These are phyloP conservation scores for Phylloscopus whistleri DNA, from an alignment of 2,113 vertebrate genomes.

Conservation along the genomic window DNA sequence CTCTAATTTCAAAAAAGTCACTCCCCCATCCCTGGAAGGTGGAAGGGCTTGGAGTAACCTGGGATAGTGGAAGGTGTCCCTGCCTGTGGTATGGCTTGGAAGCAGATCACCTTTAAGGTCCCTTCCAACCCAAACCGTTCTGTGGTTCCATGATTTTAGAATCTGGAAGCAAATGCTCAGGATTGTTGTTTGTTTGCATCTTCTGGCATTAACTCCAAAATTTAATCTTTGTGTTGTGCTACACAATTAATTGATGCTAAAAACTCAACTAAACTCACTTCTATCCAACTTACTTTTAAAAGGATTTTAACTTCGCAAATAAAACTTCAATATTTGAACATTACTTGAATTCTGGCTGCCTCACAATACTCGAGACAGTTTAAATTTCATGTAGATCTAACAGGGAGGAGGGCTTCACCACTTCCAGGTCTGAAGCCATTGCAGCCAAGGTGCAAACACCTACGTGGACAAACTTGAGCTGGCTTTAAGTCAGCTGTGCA, in stretches of 20 bases:
- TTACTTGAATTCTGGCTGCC: neutral
- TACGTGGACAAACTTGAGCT: neutral
- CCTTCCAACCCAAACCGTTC: neutral
- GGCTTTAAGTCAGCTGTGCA: neutral
- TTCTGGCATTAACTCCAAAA: neutral
- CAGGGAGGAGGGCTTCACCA: neutral
- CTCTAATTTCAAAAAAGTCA: neutral
- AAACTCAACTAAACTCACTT: neutral
- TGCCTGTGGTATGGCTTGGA: neutral
- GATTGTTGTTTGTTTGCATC: neutral
- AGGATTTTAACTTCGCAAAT: neutral
- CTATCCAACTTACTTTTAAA: neutral
- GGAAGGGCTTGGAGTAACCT: neutral
- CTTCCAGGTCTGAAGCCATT: neutral
- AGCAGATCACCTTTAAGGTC: neutral
- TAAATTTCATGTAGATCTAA: neutral
- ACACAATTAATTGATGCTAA: neutral
- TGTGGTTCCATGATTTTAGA: neutral
- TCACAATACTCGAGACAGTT: rapidly evolving
- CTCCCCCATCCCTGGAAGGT: rapidly evolving
- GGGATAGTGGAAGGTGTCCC: neutral
- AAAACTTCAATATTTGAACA: neutral
- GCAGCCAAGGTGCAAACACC: neutral
- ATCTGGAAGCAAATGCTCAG: neutral
- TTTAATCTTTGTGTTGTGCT: neutral